Conservation (phyloP, 2,888 invertebrate species). For the Ennomos erosarius region DNA sequence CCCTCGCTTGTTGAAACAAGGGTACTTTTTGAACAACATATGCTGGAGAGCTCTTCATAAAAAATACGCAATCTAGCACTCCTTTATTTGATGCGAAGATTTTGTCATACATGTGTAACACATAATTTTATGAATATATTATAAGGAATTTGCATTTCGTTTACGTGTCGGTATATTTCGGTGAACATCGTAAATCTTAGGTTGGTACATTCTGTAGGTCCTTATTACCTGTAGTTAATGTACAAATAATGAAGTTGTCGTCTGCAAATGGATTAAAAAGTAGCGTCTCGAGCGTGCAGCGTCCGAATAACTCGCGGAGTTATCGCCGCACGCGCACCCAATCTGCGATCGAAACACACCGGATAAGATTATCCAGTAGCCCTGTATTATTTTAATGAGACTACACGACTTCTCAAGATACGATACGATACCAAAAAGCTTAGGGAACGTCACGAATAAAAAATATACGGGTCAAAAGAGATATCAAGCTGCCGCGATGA, state of each 20-base stretch:
- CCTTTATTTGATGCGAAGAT: constrained; percentile 68
- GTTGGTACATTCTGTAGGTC: constrained; percentile 22
- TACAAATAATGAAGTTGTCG: constrained; percentile 82
- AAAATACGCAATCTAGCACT: constrained; percentile 64
- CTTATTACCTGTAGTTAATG: constrained; percentile 47
- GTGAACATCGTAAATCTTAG: constrained; percentile 22
- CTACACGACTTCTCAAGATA: constrained; percentile 83
- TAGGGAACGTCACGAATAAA: constrained; percentile 82
- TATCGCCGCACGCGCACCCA: constrained; percentile 84
- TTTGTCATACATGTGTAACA: constrained; percentile 70
- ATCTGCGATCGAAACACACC: constrained; percentile 83
- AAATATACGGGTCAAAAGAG: constrained; percentile 78
- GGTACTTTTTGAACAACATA: constrained; percentile 51
- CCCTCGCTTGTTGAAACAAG: constrained; percentile 53
- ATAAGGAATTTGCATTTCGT: constrained; percentile 68
- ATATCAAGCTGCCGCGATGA: constrained; percentile 71
- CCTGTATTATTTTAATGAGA: constrained; percentile 85
- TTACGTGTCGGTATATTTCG: constrained; percentile 40
- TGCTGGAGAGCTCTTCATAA: constrained; percentile 57
- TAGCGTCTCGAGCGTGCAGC: constrained; percentile 78
- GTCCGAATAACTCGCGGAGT: constrained; percentile 80
- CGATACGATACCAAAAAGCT: constrained; percentile 80
- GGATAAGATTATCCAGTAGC: constrained; percentile 86
- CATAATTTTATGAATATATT: constrained; percentile 77
- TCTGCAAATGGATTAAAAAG: constrained; percentile 78